Evolutionary conservation across 2,797 vertebrate species (phyloP), one percentile per base, ranked within the genome.

Genomic region (Halcyon leucocephala): DNA sequence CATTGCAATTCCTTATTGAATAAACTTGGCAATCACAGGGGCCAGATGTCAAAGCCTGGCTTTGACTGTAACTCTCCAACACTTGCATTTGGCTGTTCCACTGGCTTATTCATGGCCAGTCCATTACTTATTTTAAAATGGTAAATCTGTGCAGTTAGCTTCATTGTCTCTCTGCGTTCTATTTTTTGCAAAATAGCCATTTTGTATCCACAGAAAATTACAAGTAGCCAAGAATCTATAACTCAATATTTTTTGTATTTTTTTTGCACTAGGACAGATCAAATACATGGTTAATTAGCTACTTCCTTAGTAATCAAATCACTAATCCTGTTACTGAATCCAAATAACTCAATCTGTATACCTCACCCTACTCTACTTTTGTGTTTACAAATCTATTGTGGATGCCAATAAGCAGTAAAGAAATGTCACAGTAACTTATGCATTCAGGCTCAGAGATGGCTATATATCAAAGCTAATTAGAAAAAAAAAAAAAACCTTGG

Each of bases 381-480:
- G 55, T 61, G 26, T 55, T 94, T 86, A 13, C 42, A 76, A 54
- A 62, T 80, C 39, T 76, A 9, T 14, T 41, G 41, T 48, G 31
- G 46, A 67, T 78, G 64, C 11, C 71, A 85, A 54, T 71, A 93
- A 97, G 91, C 42, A 72, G 44, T 24, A 88, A 70, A 7, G 7
- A 81, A 76, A 58, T 66, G 73, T 42, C 65, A 86, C 70, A 65
- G 29, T 81, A 80, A 69, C 61, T 74, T 65, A 8, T 71, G 25
- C 15, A 39, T 67, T 91, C 46, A 51, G 57, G 26, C 19, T 93
- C 52, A 89, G 54, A 89, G 14, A 72, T 39, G 29, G 42, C 16
- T 69, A 54, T 62, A 69, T 81, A 74, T 71, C 65, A 91, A 91
- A 91, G 46, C 26, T 83, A 95, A 91, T 96, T 86, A 86, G 41